Conservation (phyloP, 1,140 invertebrate genomes). For the Drosophila willistoni region DNA sequence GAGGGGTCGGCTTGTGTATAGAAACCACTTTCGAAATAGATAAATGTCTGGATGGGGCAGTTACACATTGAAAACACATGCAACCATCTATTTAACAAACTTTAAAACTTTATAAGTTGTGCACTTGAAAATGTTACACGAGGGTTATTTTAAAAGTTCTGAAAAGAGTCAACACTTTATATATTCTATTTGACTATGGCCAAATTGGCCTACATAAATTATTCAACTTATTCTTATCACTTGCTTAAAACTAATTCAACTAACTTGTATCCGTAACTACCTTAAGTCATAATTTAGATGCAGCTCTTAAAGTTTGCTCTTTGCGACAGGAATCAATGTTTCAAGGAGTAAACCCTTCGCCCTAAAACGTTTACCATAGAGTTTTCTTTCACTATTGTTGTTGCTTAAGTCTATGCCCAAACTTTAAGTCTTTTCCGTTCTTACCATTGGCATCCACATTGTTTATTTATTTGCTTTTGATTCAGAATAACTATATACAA, state of each 20-base stretch:
- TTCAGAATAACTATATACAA: slow-evolving; percentile 2
- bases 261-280: too few species aligned
- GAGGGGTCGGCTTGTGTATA: neutral
- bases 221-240: too few species aligned
- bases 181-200: too few species aligned
- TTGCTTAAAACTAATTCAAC: too few species aligned
- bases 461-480: slow-evolving; percentile 8
- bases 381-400: neutral
- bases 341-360: too few species aligned
- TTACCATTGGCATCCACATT: neutral
- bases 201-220: too few species aligned
- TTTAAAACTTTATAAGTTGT: neutral
- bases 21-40: slow-evolving; percentile 9
- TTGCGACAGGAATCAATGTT: too few species aligned
- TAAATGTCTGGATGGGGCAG: slow-evolving; percentile 1
- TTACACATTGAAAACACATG: slow-evolving; percentile 1
- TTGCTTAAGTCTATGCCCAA: neutral
- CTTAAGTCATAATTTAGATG: too few species aligned
- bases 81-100: neutral
- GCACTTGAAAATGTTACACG: neutral
- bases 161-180: neutral
- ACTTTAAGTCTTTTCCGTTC: neutral
- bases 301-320: too few species aligned
- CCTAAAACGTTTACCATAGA: too few species aligned
- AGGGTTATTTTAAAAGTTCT: neutral